Base-by-base conservation (phyloP, 2,797 vertebrate species). In the Microctenopoma steveboyesi region DNA sequence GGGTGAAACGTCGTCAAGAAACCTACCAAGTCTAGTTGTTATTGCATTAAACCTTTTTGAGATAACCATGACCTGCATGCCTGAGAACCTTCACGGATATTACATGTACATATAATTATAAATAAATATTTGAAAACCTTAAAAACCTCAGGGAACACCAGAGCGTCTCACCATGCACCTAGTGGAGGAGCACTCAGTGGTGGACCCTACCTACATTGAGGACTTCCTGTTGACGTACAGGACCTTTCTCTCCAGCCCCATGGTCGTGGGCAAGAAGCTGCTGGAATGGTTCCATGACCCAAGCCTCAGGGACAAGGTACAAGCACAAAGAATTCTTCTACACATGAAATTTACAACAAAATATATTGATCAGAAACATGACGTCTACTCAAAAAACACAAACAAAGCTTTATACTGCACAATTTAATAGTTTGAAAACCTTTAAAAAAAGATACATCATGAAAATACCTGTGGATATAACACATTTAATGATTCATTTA, bases 241-340 rank as follows among this genome's bases (percentile, higher is more conserved):
- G 88, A 99, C 98, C 81, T 99, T 99, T 93, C 96, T 99, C 90
- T 97, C 97, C 76, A 97, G 97, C 94, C 97, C 97, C 48, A 97
- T 99, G 98, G 96, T 98, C 90, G 97, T 99, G 93, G 98, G 98
- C 84, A 97, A 96, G 91, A 99, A 97, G 93, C 96, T 99, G 79
- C 92, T 99, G 94, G 97, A 99, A 94, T 99, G 98, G 97, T 99
- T 99, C 92, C 97, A 98, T 82, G 98, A 99, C 95, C 95, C 98
- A 89, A 98, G 97, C 94, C 98, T 99, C 96, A 98, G 98, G 96
- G 98, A 99, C 95, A 99, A 99, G 97, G 98, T 99, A 73, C 0
- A 10, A 3, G 7, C 37, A 33, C 15, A 11, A 33, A 25, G 4
- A 51, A 4, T 4, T 5, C 28, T 13, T 1, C 4, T 22, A 2